Evolutionary conservation across 2,113 vertebrate genomes (phyloP), one percentile per base, ranked within the genome.

Genomic region (Catharus fuscescens): DNA sequence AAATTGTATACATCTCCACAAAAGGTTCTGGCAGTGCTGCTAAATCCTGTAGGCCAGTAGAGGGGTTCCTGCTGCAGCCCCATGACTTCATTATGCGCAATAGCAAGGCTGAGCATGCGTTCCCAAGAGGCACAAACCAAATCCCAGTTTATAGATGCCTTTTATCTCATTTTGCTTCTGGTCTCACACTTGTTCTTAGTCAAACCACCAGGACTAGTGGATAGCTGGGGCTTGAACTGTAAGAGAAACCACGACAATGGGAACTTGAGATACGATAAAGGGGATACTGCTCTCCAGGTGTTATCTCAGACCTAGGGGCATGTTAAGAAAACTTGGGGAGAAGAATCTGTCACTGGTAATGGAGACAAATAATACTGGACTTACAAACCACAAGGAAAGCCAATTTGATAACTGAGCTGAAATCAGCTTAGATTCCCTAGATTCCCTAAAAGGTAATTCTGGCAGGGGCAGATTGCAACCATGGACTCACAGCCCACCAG

Each of bases 11-110:
- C 15, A 29, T 50, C 28, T 47, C 36, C 40, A 32, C 29, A 59
- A 74, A 73, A 71, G 34, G 32, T 66, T 25, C 60, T 81, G n/a
- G 9, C 42, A 45, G 24, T 80, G 34, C n/a, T 89, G n/a, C n/a
- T 57, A 72, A 91, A 64, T 45, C 36, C 32, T 9, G 0, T 16
- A 69, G 72, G 29, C 44, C 5, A 4, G 19, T 21, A 70, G 52
- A 88, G n/a, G 19, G 59, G 25, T 64, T 34, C 23, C 19, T 81
- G 21, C 38, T 88, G 28, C 44, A 80, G 45, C 21, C 82, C 29
- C 0, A 0, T 67, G 44, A 34, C 24, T 15, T 76, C 6, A 8
- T 48, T 53, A 64, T 11, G 29, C 81, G 42, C n/a, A 28, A 13
- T 24, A 67, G 47, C 12, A 74, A 73, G 57, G 52, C 34, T 79